These are phyloP conservation scores for Lutraria lutraria DNA, from an alignment of 2,888 invertebrate genomes.

Conservation along the genomic window DNA sequence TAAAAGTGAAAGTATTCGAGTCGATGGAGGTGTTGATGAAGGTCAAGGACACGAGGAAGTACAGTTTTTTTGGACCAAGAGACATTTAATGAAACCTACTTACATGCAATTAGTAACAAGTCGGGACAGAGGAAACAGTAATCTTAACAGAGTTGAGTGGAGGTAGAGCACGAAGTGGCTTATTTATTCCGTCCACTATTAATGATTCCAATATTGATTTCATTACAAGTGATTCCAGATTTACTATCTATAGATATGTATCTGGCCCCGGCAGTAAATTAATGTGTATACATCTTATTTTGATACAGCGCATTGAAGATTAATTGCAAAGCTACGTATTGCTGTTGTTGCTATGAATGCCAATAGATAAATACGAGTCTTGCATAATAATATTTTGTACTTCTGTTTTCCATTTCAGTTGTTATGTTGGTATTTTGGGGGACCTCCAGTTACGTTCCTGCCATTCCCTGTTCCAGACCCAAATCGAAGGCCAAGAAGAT, in stretches of 20 bases:
- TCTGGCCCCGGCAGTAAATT: slow-evolving; percentile 1
- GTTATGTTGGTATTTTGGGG: slow-evolving; percentile 43
- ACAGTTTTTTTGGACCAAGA: slow-evolving; percentile 45
- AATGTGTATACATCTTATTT: not conserved
- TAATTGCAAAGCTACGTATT: not conserved
- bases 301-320: not conserved
- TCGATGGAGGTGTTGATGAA: slow-evolving; percentile 47
- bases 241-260: not conserved
- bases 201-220: slow-evolving; percentile 34
- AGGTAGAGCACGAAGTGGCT: slow-evolving; percentile 46
- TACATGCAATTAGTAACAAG: slow-evolving; percentile 36
- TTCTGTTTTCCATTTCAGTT: slow-evolving; percentile 26
- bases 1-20: slow-evolving; percentile 38
- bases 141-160: slow-evolving; percentile 40
- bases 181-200: slow-evolving; percentile 45
- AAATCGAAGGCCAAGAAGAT: slow-evolving; percentile 45
- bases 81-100: slow-evolving; percentile 42
- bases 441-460: slow-evolving; percentile 41
- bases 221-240: not conserved
- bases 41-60: slow-evolving; percentile 42
- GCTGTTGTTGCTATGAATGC: too few species aligned
- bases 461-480: too few species aligned
- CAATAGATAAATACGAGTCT: not conserved
- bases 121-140: slow-evolving; percentile 48
- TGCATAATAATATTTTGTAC: not conserved